phyloP scores from a whole-genome alignment of 2,113 vertebrate species.

The Physeter macrocephalus region DNA sequence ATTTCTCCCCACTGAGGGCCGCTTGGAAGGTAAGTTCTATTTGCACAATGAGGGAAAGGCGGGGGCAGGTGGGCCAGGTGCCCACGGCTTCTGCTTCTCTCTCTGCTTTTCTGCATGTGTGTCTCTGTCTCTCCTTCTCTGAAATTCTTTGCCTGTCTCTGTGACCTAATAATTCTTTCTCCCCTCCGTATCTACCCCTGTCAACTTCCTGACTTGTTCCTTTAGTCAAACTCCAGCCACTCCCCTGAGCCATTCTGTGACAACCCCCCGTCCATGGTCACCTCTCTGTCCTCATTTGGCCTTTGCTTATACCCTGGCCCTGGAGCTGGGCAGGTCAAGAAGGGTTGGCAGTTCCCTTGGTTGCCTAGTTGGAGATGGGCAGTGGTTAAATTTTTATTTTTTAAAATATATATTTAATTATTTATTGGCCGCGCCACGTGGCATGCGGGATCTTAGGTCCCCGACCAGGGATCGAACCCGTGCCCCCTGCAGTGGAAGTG shows the following conservation, averaged over 20 bases:
- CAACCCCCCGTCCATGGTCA: not conserved
- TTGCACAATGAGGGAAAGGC: not conserved
- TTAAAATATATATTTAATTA: too few relatives aligned
- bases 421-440: too few relatives aligned
- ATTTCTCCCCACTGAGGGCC: not conserved
- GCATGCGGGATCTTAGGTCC: too few relatives aligned
- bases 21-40: not conserved
- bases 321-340: not conserved
- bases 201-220: not conserved
- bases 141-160: not conserved
- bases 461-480: too few relatives aligned
- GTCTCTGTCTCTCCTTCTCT: not conserved
- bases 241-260: not conserved
- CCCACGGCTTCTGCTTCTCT: not conserved
- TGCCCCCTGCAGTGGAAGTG: too few relatives aligned
- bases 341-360: fast-evolving
- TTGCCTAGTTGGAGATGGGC: not conserved
- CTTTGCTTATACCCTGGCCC: not conserved
- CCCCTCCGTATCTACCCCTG: fast-evolving
- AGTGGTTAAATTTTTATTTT: not conserved
- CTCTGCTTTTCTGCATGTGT: not conserved
- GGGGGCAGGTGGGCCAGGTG: fast-evolving
- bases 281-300: not conserved
- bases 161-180: not conserved
- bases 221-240: not conserved